phyloP scores from a whole-genome alignment of 2,888 invertebrate genomes.

The Eristalis tenax region DNA sequence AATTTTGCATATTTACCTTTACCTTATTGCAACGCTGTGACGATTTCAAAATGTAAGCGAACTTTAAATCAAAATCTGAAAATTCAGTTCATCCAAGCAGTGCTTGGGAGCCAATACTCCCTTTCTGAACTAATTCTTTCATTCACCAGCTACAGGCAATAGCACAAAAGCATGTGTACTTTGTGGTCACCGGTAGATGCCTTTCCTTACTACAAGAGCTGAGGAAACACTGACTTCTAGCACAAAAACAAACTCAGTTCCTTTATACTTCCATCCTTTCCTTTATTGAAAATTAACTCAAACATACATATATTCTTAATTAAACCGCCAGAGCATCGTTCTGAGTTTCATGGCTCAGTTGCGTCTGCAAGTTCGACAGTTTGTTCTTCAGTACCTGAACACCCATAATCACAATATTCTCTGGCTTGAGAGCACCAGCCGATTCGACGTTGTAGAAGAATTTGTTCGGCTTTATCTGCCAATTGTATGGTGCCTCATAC shows the following conservation, averaged over 20 bases:
- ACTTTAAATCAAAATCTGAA: too few species aligned
- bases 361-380: constrained; percentile 96
- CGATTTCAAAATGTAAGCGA: too few species aligned
- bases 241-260: neutral
- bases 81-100: too few species aligned
- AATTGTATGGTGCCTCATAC: constrained; percentile 96
- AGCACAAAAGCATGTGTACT: too few species aligned
- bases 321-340: constrained; percentile 88
- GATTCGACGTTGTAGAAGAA: constrained; percentile 99
- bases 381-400: constrained; percentile 96
- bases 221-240: neutral
- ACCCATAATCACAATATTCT: constrained; percentile 98
- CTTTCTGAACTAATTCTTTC: too few species aligned
- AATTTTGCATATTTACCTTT: too few species aligned
- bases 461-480: constrained; percentile 97
- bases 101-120: too few species aligned
- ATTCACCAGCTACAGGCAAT: neutral
- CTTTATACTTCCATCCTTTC: neutral
- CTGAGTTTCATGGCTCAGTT: constrained; percentile 92
- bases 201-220: neutral
- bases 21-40: too few species aligned
- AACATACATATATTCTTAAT: constrained; percentile 1
- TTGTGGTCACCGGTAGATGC: too few species aligned
- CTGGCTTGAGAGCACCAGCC: constrained; percentile 95
- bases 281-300: neutral